Conservation (phyloP, 2,888 invertebrate species). For the Rotaria sp. region DNA sequence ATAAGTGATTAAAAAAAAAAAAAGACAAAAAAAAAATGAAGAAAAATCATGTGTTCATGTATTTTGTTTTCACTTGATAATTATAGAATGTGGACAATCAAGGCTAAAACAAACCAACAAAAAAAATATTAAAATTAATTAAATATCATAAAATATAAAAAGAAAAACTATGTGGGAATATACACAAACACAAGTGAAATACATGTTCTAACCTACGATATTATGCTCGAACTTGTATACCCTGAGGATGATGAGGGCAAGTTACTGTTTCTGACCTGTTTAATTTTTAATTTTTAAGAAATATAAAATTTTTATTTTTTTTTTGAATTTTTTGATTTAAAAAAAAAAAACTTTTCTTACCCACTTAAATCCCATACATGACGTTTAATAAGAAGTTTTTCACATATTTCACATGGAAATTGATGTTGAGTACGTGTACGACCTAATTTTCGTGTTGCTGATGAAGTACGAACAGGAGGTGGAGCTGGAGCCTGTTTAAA, state of each 20-base stretch:
- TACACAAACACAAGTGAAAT: not conserved
- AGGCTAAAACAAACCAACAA: not conserved
- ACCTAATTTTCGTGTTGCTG: constrained; percentile 11
- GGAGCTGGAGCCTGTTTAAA: not conserved
- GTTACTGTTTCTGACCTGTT: not conserved
- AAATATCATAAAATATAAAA: not conserved
- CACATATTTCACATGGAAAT: constrained; percentile 23
- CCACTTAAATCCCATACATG: constrained; percentile 20
- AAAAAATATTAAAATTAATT: not conserved
- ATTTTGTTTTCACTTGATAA: not conserved
- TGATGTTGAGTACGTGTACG: not conserved
- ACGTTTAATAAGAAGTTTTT: constrained; percentile 15
- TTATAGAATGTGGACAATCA: not conserved
- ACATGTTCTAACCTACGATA: not conserved
- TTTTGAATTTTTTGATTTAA: not conserved
- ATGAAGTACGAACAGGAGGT: not conserved
- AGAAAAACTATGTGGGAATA: not conserved
- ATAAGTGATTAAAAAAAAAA: not conserved
- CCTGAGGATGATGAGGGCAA: not conserved
- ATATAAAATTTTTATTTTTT: not conserved
- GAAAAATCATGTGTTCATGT: not conserved
- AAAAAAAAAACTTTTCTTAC: not conserved
- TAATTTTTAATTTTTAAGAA: not conserved
- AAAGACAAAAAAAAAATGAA: too few species aligned
- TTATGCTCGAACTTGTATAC: not conserved